Percentiles rank a stretch among this genome's conserved stretches.
Conservation (phyloP, 2,888 invertebrate species). For the Malthinus seriepunctatus region DNA sequence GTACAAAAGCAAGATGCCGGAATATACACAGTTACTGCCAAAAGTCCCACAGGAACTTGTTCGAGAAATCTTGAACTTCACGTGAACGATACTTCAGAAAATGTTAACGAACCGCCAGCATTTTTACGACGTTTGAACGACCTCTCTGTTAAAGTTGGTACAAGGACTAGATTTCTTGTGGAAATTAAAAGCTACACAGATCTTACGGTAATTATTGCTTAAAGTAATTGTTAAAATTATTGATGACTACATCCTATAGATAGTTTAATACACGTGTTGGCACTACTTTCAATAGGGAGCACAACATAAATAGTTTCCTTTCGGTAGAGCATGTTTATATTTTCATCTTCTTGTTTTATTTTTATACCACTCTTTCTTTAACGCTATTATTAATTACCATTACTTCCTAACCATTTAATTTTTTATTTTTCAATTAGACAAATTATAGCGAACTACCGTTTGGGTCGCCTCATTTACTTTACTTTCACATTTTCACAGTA, state of each 20-base stretch:
- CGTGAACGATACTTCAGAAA: constrained; percentile 56
- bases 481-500: too few relatives aligned
- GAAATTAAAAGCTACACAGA: constrained; percentile 78
- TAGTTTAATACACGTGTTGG: constrained; percentile 12
- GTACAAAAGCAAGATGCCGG: constrained; percentile 74
- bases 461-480: too few relatives aligned
- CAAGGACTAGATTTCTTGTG: constrained; percentile 80
- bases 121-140: constrained; percentile 85
- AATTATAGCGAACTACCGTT: not conserved
- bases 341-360: not conserved
- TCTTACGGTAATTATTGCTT: constrained; percentile 65
- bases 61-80: constrained; percentile 60
- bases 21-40: constrained; percentile 72
- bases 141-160: constrained; percentile 88
- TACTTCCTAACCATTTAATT: not conserved
- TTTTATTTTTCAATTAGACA: not conserved
- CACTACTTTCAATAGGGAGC: constrained; percentile 6
- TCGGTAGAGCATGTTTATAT: not conserved
- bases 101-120: constrained; percentile 71
- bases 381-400: not conserved
- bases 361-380: not conserved
- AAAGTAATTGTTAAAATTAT: constrained; percentile 10
- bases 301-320: constrained; percentile 8
- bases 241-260: constrained; percentile 14
- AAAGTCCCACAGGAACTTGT: constrained; percentile 60